Evolutionary conservation across 2,113 vertebrate species (phyloP).

Genomic region (Cinclus mexicanus): DNA sequence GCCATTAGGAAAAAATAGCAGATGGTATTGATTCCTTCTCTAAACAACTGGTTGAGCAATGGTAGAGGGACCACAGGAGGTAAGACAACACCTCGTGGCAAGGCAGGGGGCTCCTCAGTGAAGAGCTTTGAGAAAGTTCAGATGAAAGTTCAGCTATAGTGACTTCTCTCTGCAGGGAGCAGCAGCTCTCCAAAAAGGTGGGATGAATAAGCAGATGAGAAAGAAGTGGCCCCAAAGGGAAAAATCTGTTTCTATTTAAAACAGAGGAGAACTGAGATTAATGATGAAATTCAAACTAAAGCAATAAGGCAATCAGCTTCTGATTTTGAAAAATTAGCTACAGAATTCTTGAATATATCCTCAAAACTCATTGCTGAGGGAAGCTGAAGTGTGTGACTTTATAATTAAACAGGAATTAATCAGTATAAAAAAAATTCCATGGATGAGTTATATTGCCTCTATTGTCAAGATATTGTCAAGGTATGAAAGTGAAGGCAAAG

Average conservation of each 20-base stretch:
- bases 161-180: background rate
- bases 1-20: conserved; percentile 38
- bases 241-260: background rate
- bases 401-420: background rate
- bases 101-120: background rate
- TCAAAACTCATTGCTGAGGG: background rate
- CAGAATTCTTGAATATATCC: background rate
- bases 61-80: background rate
- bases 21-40: background rate
- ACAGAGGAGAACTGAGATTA: background rate
- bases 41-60: background rate
- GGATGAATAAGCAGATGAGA: background rate
- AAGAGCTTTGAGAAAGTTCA: background rate
- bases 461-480: background rate
- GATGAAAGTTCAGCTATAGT: background rate
- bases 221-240: background rate
- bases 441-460: background rate
- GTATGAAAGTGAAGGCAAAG: background rate
- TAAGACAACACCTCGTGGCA: conserved; percentile 1
- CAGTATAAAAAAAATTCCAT: background rate
- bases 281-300: background rate
- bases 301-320: background rate
- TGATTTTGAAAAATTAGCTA: background rate
- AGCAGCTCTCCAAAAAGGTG: background rate
- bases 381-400: background rate